Base-by-base conservation (phyloP, 2,797 vertebrate species). In the Myripristis murdjan region DNA sequence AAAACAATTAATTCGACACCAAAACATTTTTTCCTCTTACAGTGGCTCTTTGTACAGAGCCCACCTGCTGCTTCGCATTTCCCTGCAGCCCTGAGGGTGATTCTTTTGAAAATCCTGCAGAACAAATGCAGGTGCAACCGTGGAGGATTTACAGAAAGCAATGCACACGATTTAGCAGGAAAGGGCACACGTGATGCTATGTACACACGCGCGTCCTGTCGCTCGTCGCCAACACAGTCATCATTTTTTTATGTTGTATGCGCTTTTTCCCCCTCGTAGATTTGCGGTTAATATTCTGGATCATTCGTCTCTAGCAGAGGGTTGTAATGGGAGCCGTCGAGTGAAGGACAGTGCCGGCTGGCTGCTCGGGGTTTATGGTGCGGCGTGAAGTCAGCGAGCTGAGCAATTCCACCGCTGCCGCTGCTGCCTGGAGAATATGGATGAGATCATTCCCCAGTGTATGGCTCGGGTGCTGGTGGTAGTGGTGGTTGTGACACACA, bases 361-460 rank as follows among this genome's bases (percentile, higher is more conserved):
- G 75, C 77, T 84, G 80, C 79, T 48, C 70, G 68, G 58, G 66
- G 83, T 90, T 88, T 88, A 87, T 78, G 83, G 53, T 68, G 66
- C 78, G 64, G 78, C 37, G 35, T 85, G 76, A 78, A 89, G 74
- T 80, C 84, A 77, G 75, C 43, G 71, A 84, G 72, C 73, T 84
- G 77, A 90, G 77, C 62, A 51, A 84, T 75, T 87, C 23, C 41
- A 44, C 5, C 5, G 37, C 56, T 15, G 16, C 71, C 51, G 52
- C 67, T 1, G 35, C 67, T 28, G 83, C 78, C 73, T 60, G 49
- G 67, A 83, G 87, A 92, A 87, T 87, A 88, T 58, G 79, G 76
- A 90, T 92, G 88, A 91, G 87, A 75, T 86, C 76, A 80, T 78
- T 73, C 66, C 54, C 20, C 28, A 5, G 28, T 28, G 28, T 28